Evolutionary conservation across 2,888 invertebrate species (phyloP).

Genomic region (Erebia ligea): DNA sequence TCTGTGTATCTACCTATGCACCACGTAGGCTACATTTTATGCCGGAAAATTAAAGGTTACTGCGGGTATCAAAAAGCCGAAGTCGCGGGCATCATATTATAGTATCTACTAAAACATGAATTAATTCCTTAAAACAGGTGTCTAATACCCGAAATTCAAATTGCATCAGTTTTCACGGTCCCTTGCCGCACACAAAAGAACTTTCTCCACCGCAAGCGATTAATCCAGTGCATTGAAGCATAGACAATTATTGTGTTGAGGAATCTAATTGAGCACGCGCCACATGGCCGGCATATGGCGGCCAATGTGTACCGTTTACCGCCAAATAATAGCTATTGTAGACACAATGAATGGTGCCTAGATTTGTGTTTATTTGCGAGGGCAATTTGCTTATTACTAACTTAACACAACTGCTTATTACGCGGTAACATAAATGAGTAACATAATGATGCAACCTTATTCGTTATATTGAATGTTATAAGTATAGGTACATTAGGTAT

Average conservation of each 20-base stretch:
- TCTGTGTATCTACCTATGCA: too few relatives aligned
- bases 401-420: background rate
- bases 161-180: constrained; percentile 37
- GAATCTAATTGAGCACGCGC: constrained; percentile 46
- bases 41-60: too few relatives aligned
- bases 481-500: too few relatives aligned
- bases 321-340: constrained; percentile 56
- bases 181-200: constrained; percentile 41
- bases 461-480: background rate
- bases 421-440: background rate
- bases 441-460: background rate
- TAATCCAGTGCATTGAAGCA: constrained; percentile 52
- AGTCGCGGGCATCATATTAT: too few relatives aligned
- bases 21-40: too few relatives aligned
- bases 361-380: constrained; percentile 28
- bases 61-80: too few relatives aligned
- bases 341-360: constrained; percentile 32
- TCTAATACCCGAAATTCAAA: constrained; percentile 27
- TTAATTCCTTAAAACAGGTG: constrained; percentile 4
- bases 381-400: constrained; percentile 5
- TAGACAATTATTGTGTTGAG: constrained; percentile 52
- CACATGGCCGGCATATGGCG: constrained; percentile 75
- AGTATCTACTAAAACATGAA: background rate
- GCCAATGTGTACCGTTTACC: constrained; percentile 51
- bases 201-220: constrained; percentile 52